phyloP scores from a whole-genome alignment of 2,113 vertebrate species.

The Thamnaconus septentrionalis region DNA sequence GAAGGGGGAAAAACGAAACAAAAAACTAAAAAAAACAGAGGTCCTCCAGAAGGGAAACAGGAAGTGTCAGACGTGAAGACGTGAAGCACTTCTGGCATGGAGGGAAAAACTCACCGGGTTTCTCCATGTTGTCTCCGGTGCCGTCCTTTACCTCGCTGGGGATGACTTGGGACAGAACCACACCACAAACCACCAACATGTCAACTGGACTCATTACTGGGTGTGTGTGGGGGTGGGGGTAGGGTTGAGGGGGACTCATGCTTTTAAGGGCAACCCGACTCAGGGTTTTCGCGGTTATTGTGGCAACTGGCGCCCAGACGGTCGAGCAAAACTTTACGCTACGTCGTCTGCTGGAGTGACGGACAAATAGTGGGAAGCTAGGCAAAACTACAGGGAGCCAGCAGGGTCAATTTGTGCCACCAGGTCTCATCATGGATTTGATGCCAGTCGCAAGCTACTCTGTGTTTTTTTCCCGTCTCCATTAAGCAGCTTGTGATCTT shows the following conservation, averaged over 20 bases:
- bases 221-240: slow-evolving; percentile 17
- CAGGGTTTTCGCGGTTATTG: no score
- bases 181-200: slow-evolving; percentile 64
- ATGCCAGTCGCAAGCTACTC: background rate
- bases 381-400: no score
- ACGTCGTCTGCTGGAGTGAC: no score
- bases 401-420: background rate
- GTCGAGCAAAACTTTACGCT: no score
- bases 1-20: slow-evolving; percentile 31
- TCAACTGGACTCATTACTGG: slow-evolving; percentile 34
- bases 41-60: slow-evolving; percentile 21
- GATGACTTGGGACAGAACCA: slow-evolving; percentile 80
- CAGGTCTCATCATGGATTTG: background rate
- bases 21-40: slow-evolving; percentile 29
- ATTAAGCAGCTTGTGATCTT: background rate
- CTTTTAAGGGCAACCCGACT: no score
- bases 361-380: background rate
- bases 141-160: slow-evolving; percentile 79
- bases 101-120: slow-evolving; percentile 73
- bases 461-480: background rate
- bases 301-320: no score
- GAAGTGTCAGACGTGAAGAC: slow-evolving; percentile 45
- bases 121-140: slow-evolving; percentile 77
- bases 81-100: slow-evolving; percentile 29
- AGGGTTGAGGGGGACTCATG: slow-evolving; percentile 9